Conservation (phyloP, 1,140 invertebrate genomes). For the Drosophila azteca region DNA sequence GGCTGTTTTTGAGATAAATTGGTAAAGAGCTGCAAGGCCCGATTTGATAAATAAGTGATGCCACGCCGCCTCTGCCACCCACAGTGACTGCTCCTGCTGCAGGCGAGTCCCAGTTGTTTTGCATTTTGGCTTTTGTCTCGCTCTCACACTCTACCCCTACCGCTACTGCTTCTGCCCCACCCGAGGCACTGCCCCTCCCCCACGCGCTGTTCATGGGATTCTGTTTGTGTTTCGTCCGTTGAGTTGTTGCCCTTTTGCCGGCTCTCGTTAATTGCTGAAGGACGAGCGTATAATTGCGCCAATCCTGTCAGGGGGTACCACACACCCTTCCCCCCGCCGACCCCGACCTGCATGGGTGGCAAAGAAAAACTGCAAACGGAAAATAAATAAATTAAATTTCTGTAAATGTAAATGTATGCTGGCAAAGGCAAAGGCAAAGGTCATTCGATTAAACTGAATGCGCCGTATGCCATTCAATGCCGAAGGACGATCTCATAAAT, state of each 20-base stretch:
- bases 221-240: no score
- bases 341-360: no score
- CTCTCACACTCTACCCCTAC: background rate
- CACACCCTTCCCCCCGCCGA: no score
- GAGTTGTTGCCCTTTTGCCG: slow-evolving; percentile 35
- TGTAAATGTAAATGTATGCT: slow-evolving; percentile 23
- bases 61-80: background rate
- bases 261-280: slow-evolving; percentile 70
- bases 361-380: slow-evolving; percentile 24
- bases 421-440: slow-evolving; percentile 20
- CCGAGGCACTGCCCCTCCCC: no score
- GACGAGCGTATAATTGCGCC: slow-evolving; percentile 72
- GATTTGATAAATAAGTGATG: slow-evolving; percentile 71
- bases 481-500: slow-evolving; percentile 49
- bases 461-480: slow-evolving; percentile 19
- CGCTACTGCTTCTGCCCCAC: no score
- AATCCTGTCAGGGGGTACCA: slow-evolving; percentile 45
- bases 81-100: slow-evolving; percentile 16
- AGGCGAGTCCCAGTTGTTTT: slow-evolving; percentile 43
- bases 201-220: no score
- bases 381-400: slow-evolving; percentile 54
- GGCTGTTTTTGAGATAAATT: slow-evolving; percentile 70
- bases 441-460: slow-evolving; percentile 4
- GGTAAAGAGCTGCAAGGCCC: slow-evolving; percentile 29
- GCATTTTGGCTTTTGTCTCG: slow-evolving; percentile 54